Conservation (phyloP, 2,888 invertebrate species). For the Odontocolon sp. region DNA sequence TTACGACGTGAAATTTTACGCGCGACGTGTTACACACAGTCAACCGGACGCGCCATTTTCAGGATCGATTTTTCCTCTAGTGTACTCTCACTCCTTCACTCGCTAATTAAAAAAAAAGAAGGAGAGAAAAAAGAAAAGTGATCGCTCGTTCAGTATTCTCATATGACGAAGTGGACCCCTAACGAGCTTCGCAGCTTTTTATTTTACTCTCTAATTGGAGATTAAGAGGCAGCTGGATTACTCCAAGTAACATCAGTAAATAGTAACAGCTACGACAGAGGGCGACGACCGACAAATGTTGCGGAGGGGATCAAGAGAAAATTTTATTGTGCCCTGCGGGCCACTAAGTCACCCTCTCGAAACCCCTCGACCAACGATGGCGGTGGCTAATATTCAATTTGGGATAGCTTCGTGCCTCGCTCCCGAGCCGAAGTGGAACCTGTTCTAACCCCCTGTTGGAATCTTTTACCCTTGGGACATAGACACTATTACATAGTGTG, state of each 20-base stretch:
- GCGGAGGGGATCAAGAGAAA: not conserved
- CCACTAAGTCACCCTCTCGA: conserved; percentile 35
- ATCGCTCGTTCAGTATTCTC: not conserved
- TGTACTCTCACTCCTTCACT: conserved; percentile 21
- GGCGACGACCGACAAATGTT: not conserved
- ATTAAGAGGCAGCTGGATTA: not conserved
- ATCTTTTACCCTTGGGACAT: conserved; percentile 53
- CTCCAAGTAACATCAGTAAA: not conserved
- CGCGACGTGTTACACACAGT: conserved; percentile 34
- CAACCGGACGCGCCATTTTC: conserved; percentile 30
- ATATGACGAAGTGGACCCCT: not conserved
- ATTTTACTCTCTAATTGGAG: conserved; percentile 4
- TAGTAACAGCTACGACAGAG: not conserved
- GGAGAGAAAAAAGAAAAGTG: conserved; percentile 1
- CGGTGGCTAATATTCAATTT: conserved; percentile 59
- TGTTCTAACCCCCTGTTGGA: conserved; percentile 37
- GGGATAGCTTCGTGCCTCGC: conserved; percentile 31
- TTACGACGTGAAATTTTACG: conserved; percentile 74
- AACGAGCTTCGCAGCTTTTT: not conserved
- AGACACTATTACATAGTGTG: conserved; percentile 4
- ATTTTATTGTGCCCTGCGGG: conserved; percentile 46
- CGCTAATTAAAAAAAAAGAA: conserved; percentile 13
- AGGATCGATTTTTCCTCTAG: conserved; percentile 15
- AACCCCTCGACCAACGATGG: conserved; percentile 17
- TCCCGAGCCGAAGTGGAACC: conserved; percentile 13